These are phyloP conservation scores for Amphiduros pacificus DNA, from an alignment of 2,888 invertebrate species.

Conservation along the genomic window DNA sequence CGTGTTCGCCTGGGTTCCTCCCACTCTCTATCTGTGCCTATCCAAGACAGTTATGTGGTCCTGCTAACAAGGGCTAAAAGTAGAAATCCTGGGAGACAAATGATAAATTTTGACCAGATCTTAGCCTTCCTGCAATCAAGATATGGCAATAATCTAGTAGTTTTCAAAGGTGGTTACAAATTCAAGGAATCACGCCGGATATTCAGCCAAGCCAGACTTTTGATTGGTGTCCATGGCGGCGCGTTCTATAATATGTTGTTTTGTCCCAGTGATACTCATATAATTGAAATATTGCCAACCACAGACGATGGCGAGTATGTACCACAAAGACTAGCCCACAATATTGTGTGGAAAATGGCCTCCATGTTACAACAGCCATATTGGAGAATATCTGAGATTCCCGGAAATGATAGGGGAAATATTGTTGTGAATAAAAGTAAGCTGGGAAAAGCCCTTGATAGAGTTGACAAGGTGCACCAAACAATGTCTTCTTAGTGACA, in stretches of 20 bases:
- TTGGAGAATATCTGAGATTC: constrained; percentile 13
- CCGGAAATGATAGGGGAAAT: not conserved
- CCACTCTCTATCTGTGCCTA: not conserved
- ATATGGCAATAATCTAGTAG: constrained; percentile 5
- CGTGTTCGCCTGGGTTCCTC: constrained; percentile 3
- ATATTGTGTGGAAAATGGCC: constrained; percentile 17
- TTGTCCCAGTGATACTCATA: constrained; percentile 2
- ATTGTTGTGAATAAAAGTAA: not conserved
- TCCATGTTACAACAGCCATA: constrained; percentile 7
- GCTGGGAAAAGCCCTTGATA: constrained; percentile 2
- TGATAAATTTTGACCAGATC: constrained; percentile 14
- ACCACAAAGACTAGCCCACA: constrained; percentile 6
- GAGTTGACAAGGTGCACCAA: too few species aligned
- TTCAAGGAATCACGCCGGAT: constrained; percentile 3
- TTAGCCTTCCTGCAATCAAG: not conserved
- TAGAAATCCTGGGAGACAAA: constrained; percentile 16
- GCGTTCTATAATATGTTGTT: constrained; percentile 23
- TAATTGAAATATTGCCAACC: constrained; percentile 20
- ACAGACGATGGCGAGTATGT: constrained; percentile 5
- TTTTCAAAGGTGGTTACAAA: constrained; percentile 14
- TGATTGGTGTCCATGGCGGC: constrained; percentile 26
- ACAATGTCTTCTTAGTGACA: too few species aligned
- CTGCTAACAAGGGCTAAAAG: constrained; percentile 10
- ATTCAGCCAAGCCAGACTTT: constrained; percentile 11
- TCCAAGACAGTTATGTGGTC: not conserved